Percentiles rank a stretch among this genome's conserved stretches.
Conservation (phyloP, 2,113 vertebrate species). For the Malurus elegans region DNA sequence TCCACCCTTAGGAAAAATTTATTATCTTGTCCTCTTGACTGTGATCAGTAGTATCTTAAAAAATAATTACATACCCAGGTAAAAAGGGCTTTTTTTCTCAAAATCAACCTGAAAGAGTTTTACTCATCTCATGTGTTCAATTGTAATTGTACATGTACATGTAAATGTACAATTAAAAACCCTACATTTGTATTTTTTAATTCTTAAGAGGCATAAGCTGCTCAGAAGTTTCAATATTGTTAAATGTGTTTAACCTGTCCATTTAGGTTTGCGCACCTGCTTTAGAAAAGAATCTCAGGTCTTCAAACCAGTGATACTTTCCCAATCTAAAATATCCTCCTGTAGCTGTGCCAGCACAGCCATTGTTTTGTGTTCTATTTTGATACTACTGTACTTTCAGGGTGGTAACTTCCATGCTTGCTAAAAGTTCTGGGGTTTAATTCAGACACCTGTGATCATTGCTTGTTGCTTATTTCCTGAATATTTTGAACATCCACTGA, state of each 20-base stretch:
- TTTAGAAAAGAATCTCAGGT: background rate
- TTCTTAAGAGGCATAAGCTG: background rate
- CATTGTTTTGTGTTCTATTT: background rate
- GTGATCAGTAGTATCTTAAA: no score
- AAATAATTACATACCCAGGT: no score
- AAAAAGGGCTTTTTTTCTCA: no score
- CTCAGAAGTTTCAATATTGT: background rate
- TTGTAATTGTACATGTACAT: no score
- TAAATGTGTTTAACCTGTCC: background rate
- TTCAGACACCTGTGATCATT: background rate
- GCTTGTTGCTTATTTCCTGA: background rate
- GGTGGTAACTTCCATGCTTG: background rate
- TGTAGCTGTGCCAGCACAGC: background rate
- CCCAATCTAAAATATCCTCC: background rate
- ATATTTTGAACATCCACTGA: background rate
- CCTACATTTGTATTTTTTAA: background rate
- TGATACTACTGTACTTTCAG: background rate
- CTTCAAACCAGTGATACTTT: background rate
- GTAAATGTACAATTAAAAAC: no score
- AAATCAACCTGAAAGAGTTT: no score
- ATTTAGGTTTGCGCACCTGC: background rate
- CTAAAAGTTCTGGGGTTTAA: background rate
- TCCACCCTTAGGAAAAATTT: no score
- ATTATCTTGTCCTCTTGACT: no score
- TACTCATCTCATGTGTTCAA: no score